Evolutionary conservation across 1,140 invertebrate species (phyloP), one percentile per base, ranked within the genome.

Genomic region (Glomeris maerens): DNA sequence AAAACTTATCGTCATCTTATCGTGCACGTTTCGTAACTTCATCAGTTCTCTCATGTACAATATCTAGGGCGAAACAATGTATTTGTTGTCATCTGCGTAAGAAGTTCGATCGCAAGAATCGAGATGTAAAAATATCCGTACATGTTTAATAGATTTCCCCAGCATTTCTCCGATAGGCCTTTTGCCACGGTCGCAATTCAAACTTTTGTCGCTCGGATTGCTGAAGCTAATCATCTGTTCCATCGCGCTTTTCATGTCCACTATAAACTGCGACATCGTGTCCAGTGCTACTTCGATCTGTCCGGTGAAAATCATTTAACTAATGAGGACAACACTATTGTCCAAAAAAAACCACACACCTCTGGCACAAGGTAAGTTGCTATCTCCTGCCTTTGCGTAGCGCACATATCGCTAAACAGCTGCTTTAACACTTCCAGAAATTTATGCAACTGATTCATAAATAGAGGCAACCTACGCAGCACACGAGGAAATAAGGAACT

Each of bases 331-430:
- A 51, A 47, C 40, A 26, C 7, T 31, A 17, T 17, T 17, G 14
- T 51, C 2, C 27, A 3, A 44, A 45, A 54, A 4, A 5, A 22
- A 26, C 14, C 14, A 44, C 31, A 7, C 54, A 69, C 67, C 61
- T 80, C 76, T 55, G 77, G 77, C 58, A 78, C 74, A 52, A 80
- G 66, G 65, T 76, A 77, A 36, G 70, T 66, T 5, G 77, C 74
- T 48, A 79, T 67, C 56, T 79, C 75, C 45, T 74, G 66, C 47
- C 75, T 64, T 60, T 79, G 74, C 23, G 66, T 62, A 28, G 67
- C 61, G 46, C 67, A 69, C 50, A 79, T 67, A n/a, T 66, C 67
- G 22, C 71, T 68, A 53, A 78, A 72, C 42, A 77, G 74, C 26
- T 65, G 68, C 47, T 75, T 73, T 28, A 77, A 66, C 39, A 72